Evolutionary conservation across 2,113 vertebrate species (phyloP), one percentile per base, ranked within the genome.

Genomic region (Pygathrix nemaeus): DNA sequence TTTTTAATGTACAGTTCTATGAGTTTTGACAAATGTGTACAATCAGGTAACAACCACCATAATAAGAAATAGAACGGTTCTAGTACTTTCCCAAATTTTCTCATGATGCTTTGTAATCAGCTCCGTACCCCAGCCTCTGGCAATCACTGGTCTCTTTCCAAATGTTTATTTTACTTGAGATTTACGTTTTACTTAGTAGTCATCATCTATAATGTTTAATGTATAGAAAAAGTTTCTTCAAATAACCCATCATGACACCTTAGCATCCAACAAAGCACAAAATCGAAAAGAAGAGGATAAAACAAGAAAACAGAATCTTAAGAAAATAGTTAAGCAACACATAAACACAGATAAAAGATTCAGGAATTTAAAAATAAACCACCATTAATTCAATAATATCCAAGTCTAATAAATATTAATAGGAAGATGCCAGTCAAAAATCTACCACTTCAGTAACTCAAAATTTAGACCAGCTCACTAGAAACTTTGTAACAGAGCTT

Each of bases 361-460:
- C 21, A 27, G n/a, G 6, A 48, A 90, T 89, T 59, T 94, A 43
- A 61, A 94, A 86, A 68, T 66, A 94, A 88, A 80, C 57, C 23
- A 81, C 43, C 43, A 90, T 27, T 79, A 81, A 92, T 80, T 40
- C 0, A 0, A 83, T 35, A 59, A 72, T 75, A 78, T 27, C 20
- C 27, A 85, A 80, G 30, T 85, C 66, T 94, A 92, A 79, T 90
- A 30, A 96, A 72, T 84, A 92, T 85, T 82, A 89, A 87, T 86
- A 75, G n/a, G 84, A 82, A 75, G 18, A 21, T 87, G 2, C 72
- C 88, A 87, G 50, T 79, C 52, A 94, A 93, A 90, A 85, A 50
- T 95, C 82, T 68, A 40, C 97, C 92, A 87, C 45, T 40, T 25
- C 18, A 27, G 17, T 96, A 68, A 70, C 38, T 78, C 43, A 8